Evolutionary conservation across 2,797 vertebrate genomes (phyloP).

Genomic region (Aldrovandia affinis): DNA sequence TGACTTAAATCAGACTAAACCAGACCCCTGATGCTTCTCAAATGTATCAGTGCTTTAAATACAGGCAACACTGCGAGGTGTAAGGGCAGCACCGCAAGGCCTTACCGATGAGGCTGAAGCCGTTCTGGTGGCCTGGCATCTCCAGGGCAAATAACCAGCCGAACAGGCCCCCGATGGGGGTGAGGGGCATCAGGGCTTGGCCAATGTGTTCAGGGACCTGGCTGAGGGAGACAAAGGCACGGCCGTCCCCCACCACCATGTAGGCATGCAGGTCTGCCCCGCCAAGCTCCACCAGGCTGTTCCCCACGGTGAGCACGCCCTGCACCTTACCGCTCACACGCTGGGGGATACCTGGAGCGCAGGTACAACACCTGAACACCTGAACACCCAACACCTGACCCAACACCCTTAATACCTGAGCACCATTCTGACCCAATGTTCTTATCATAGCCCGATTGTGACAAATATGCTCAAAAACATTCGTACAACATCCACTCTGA

Average conservation of each 20-base stretch:
- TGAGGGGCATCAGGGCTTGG: constrained; percentile 85
- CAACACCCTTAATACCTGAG: neutral
- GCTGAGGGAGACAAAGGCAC: constrained; percentile 90
- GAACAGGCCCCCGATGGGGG: constrained; percentile 87
- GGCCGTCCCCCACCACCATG: constrained; percentile 88
- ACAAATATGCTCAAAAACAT: neutral
- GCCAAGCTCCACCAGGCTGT: constrained; percentile 69
- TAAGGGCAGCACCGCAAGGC: neutral
- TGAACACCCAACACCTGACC: neutral
- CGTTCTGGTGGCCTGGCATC: constrained; percentile 83
- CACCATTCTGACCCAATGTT: neutral
- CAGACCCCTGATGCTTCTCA: neutral
- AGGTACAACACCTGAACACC: too few relatives aligned
- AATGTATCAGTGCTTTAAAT: constrained; percentile 13
- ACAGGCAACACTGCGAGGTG: too few relatives aligned
- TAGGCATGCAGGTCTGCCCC: constrained; percentile 89
- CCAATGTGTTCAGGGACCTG: constrained; percentile 83
- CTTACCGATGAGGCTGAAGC: constrained; percentile 88
- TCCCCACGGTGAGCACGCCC: constrained; percentile 80
- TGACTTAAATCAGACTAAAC: too few relatives aligned
- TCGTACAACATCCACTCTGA: neutral
- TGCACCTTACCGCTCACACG: constrained; percentile 92
- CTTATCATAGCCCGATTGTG: neutral
- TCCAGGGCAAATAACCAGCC: constrained; percentile 95
- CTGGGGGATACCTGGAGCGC: constrained; percentile 90